These are phyloP conservation scores for Andrena dorsata DNA, from an alignment of 2,888 invertebrate species.

Conservation along the genomic window DNA sequence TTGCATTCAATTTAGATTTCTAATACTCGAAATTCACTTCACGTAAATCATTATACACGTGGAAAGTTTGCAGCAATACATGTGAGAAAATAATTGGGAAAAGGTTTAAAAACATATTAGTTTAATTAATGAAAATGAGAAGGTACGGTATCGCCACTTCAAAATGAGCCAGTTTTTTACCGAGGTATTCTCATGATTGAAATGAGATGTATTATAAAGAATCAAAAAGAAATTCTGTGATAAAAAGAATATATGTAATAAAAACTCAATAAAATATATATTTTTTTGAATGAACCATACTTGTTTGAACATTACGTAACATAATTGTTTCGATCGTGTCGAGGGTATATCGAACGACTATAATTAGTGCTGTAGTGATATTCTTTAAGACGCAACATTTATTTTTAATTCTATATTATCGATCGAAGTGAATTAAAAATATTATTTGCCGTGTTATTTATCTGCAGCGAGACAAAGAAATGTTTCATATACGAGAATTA, in stretches of 20 bases:
- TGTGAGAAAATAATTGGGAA: background rate
- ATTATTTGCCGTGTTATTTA: background rate
- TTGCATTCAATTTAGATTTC: background rate
- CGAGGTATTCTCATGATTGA: background rate
- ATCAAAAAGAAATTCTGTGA: slow-evolving; percentile 64
- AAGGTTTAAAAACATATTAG: background rate
- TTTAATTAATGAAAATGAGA: background rate
- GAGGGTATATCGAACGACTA: slow-evolving; percentile 14
- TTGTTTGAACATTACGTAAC: slow-evolving; percentile 18
- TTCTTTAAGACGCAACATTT: slow-evolving; percentile 17
- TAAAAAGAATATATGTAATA: slow-evolving; percentile 67
- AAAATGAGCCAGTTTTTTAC: background rate
- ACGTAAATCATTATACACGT: background rate
- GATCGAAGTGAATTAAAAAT: slow-evolving; percentile 10
- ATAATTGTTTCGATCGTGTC: slow-evolving; percentile 12
- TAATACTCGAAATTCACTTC: background rate
- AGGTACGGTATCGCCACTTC: background rate
- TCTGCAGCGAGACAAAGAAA: background rate
- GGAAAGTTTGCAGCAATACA: background rate
- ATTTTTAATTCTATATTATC: slow-evolving; percentile 6
- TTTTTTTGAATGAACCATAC: slow-evolving; percentile 56
- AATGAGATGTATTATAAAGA: slow-evolving; percentile 7
- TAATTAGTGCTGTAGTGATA: slow-evolving; percentile 19
- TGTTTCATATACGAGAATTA: slow-evolving; percentile 7
- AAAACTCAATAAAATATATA: slow-evolving; percentile 77